phyloP scores from a whole-genome alignment of 2,797 vertebrate genomes.

The Mormyrus hasselquistii region DNA sequence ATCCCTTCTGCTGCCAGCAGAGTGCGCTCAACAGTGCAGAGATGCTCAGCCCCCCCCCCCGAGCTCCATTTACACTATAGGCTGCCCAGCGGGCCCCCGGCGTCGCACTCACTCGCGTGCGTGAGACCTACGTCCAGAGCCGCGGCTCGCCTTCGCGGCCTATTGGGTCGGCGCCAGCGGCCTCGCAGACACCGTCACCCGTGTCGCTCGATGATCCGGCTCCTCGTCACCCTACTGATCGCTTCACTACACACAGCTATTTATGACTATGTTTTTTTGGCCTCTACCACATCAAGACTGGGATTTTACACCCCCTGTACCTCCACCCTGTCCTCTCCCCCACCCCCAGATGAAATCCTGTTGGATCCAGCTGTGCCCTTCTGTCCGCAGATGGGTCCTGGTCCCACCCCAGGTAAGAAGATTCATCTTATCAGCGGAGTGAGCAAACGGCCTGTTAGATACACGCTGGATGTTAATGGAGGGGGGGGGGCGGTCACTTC shows the following conservation, averaged over 20 bases:
- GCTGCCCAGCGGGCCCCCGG: background rate
- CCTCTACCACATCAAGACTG: background rate
- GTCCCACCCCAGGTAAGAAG: background rate
- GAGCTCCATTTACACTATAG: background rate
- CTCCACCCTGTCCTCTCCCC: constrained; percentile 24
- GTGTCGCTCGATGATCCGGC: background rate
- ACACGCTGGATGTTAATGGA: constrained; percentile 66
- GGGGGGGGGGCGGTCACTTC: constrained; percentile 44
- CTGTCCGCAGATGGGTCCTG: constrained; percentile 1
- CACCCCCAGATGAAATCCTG: constrained; percentile 43
- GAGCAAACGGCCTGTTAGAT: constrained; percentile 48
- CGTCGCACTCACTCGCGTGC: background rate
- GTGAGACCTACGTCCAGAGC: background rate
- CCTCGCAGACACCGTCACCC: background rate
- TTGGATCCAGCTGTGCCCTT: constrained; percentile 53
- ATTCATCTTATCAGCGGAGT: constrained; percentile 52
- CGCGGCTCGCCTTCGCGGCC: background rate
- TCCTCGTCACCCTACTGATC: background rate
- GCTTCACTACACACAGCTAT: constrained; percentile 1
- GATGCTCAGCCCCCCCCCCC: background rate
- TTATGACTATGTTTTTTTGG: background rate
- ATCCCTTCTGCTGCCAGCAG: constrained; percentile 33
- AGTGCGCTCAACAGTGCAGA: constrained; percentile 26
- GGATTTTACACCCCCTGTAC: constrained; percentile 26
- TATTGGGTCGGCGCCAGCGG: background rate